Percentiles rank a stretch among this genome's conserved stretches.
These are phyloP conservation scores for Gallinago jamesoni DNA, from an alignment of 2,113 vertebrate species.

Conservation along the genomic window DNA sequence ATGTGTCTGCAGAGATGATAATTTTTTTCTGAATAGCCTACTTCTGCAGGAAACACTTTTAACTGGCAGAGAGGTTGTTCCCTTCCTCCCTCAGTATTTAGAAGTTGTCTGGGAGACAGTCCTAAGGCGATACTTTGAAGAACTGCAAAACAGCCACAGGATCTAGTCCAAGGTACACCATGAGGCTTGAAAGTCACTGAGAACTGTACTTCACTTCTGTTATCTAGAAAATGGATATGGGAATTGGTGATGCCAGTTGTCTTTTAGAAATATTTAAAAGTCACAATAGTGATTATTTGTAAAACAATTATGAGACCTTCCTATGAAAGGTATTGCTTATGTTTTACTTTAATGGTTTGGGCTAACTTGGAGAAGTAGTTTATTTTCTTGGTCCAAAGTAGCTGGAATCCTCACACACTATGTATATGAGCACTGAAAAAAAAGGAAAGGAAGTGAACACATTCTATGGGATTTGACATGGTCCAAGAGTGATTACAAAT, in stretches of 20 bases:
- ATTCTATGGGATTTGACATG: constrained; percentile 59
- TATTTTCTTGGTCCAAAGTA: constrained; percentile 5
- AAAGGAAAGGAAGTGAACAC: constrained; percentile 23
- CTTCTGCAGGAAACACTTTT: background rate
- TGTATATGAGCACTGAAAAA: background rate
- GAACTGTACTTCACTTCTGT: background rate
- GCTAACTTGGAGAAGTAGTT: background rate
- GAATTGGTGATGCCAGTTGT: background rate
- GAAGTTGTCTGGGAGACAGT: background rate
- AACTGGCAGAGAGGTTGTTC: background rate
- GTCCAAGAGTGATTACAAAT: constrained; percentile 61
- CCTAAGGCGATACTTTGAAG: background rate
- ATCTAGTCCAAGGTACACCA: background rate
- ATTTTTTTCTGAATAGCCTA: background rate
- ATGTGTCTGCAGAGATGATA: background rate
- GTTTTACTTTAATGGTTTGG: background rate
- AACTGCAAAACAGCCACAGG: background rate
- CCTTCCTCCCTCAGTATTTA: background rate
- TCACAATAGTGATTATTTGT: background rate
- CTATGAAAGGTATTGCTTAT: background rate
- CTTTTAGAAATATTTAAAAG: background rate
- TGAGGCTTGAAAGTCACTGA: background rate
- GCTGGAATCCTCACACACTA: background rate
- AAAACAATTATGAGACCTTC: background rate
- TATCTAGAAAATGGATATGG: background rate